Conservation (phyloP, 2,113 vertebrate species). For the Muntiacus muntjak region DNA sequence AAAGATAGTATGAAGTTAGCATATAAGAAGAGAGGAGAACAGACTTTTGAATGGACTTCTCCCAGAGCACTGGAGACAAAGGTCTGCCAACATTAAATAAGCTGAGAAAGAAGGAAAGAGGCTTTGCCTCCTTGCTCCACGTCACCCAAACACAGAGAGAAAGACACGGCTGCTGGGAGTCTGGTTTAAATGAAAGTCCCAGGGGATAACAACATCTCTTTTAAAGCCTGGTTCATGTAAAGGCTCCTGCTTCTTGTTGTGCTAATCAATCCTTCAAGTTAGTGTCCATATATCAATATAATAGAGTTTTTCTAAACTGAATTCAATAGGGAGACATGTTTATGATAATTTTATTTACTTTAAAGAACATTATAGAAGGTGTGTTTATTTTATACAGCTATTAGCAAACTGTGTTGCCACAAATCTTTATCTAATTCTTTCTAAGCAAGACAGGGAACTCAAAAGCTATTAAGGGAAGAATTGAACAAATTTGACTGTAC, state of each 20-base stretch:
- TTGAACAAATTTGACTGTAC: constrained; percentile 20
- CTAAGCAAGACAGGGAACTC: constrained; percentile 19
- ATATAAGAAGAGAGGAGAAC: not conserved
- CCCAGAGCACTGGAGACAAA: not conserved
- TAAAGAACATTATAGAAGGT: constrained; percentile 64
- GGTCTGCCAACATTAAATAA: not conserved
- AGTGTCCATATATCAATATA: constrained; percentile 61
- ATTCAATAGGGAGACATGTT: constrained; percentile 70
- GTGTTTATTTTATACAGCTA: constrained; percentile 63
- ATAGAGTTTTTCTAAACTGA: constrained; percentile 64
- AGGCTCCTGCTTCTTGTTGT: not conserved
- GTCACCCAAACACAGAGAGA: not conserved
- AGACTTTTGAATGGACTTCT: not conserved
- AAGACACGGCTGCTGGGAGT: not conserved
- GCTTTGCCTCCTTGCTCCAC: not conserved
- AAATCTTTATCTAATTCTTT: constrained; percentile 61
- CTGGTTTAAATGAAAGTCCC: constrained; percentile 38
- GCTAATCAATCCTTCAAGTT: constrained; percentile 61
- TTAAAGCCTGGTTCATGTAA: not conserved
- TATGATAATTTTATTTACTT: constrained; percentile 73
- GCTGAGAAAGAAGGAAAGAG: not conserved
- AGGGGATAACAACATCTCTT: constrained; percentile 12
- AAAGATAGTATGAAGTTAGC: not conserved
- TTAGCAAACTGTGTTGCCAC: constrained; percentile 55
- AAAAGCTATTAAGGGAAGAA: constrained; percentile 8